These are phyloP conservation scores for Anthoscopus minutus DNA, from an alignment of 2,113 vertebrate species.

Conservation along the genomic window DNA sequence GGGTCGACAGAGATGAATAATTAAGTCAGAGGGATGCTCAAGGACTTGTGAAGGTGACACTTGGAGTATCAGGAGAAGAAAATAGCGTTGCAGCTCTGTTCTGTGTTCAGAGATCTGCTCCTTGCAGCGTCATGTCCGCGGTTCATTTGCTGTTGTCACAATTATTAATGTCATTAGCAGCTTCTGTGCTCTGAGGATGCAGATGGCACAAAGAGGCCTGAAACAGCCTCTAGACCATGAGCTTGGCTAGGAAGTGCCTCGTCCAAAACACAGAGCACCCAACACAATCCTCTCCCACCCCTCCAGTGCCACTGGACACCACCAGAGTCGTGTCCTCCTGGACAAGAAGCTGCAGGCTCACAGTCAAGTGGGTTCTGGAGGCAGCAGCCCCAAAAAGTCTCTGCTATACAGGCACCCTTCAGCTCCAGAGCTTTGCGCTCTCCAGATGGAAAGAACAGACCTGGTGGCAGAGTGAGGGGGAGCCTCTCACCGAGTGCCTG, in stretches of 20 bases:
- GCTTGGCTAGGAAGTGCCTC: background rate
- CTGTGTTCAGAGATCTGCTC: background rate
- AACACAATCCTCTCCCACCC: background rate
- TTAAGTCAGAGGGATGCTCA: background rate
- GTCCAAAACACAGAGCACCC: background rate
- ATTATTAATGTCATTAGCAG: background rate
- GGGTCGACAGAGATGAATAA: background rate
- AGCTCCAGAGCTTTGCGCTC: background rate
- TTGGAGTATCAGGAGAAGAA: background rate
- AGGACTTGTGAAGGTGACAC: constrained; percentile 22
- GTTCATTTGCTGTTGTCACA: constrained; percentile 24
- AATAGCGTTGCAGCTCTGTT: background rate
- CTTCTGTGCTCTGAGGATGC: background rate
- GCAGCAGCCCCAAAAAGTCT: background rate
- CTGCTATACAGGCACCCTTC: background rate
- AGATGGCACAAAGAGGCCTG: background rate
- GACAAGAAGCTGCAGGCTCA: background rate
- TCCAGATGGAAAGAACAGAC: background rate
- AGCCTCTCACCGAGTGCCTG: background rate
- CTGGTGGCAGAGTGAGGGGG: background rate
- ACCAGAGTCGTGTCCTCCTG: background rate
- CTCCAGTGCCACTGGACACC: background rate
- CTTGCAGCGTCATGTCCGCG: background rate
- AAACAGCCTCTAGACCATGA: background rate
- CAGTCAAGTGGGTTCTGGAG: background rate